Base-by-base conservation (phyloP, 2,797 vertebrate species). In the Coregonus sp. region DNA sequence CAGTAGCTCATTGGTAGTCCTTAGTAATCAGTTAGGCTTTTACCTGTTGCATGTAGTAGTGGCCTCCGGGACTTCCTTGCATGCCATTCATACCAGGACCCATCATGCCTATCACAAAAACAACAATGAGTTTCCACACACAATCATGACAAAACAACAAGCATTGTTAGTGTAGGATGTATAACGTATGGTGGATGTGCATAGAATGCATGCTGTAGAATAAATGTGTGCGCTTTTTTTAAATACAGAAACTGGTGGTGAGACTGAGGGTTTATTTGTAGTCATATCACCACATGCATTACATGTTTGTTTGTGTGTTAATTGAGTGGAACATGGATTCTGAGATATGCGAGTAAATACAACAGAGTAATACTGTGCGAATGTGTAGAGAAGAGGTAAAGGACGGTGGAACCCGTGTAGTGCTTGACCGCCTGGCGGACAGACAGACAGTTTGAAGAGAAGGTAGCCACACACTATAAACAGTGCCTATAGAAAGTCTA, bases 11-110 rank as follows among this genome's bases (percentile, higher is more conserved):
- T n/a, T 3, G 56, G n/a, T 6, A 59, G 56, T 59, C 5, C 56
- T 59, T 65, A 50, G 37, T 63, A 70, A 25, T 4, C 70, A 56
- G 4, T 4, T 69, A 5, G 73, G 75, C 31, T 4, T 92, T 85
- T 89, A 99, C 98, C 96, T 98, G 98, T 82, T 98, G 96, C 75
- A 97, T 96, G 86, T 95, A 99, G 35, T 93, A 93, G 88, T 94
- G 96, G 87, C 95, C 96, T 25, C 91, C 94, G 81, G 97, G 94
- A 91, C 96, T 95, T 94, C 96, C 98, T 90, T 95, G 93, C 93
- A 99, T 95, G 80, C 97, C 95, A 79, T 97, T 91, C 85, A 98
- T 95, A 90, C 96, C 97, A 82, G 91, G 68, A 0, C 83, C 89
- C 90, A 94, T 92, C 87, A 94, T 89, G 86, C 95, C 94, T 95